phyloP scores from a whole-genome alignment of 2,113 vertebrate genomes.

The Marcusenius ussheri region DNA sequence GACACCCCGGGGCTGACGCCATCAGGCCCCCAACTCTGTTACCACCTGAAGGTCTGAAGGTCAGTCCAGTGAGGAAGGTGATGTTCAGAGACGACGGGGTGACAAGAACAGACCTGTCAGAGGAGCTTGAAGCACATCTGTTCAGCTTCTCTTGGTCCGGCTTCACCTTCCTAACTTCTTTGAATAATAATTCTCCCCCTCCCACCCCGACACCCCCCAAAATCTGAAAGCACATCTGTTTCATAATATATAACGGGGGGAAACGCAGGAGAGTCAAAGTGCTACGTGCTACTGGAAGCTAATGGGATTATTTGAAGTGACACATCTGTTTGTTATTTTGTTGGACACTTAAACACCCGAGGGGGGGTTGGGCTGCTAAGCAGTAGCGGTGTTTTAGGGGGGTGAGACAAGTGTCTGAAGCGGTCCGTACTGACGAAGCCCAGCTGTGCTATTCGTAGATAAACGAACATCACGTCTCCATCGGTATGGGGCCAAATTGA shows the following conservation, averaged over 20 bases:
- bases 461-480: background rate
- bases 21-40: background rate
- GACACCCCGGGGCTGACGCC: background rate
- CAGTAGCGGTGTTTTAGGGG: slow-evolving; percentile 13
- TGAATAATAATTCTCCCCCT: background rate
- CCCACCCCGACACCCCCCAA: background rate
- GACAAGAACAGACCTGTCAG: background rate
- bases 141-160: background rate
- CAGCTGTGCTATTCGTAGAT: background rate
- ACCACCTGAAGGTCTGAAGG: background rate
- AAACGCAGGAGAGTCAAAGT: background rate
- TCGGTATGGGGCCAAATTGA: slow-evolving; percentile 24
- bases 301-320: slow-evolving; percentile 18
- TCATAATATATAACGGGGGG: slow-evolving; percentile 23
- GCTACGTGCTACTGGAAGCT: slow-evolving; percentile 11
- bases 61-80: background rate
- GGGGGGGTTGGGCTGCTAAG: background rate
- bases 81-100: background rate
- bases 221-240: slow-evolving; percentile 16
- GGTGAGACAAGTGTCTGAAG: slow-evolving; percentile 9
- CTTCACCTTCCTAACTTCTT: background rate
- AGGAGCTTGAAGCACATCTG: background rate
- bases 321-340: slow-evolving; percentile 41
- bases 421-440: background rate
- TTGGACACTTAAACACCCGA: slow-evolving; percentile 19